These are phyloP conservation scores for Crocallis elinguaria DNA, from an alignment of 2,888 invertebrate species.

Conservation along the genomic window DNA sequence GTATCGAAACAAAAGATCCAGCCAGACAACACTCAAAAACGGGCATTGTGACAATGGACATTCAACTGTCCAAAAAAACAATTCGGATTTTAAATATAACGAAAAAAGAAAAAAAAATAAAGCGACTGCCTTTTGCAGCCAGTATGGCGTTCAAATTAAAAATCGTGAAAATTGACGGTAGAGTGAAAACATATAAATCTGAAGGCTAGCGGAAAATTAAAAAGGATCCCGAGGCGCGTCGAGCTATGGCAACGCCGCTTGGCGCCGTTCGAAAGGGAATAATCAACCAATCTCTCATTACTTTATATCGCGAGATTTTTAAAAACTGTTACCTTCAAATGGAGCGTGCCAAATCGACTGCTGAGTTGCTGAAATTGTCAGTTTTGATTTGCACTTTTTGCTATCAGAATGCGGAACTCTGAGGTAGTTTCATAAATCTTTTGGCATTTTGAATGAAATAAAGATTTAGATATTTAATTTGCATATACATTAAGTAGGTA, in stretches of 20 bases:
- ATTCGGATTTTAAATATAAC: constrained; percentile 32
- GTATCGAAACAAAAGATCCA: constrained; percentile 11
- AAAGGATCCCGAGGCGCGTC: constrained; percentile 71
- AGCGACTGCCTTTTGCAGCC: constrained; percentile 62
- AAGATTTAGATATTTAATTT: too few relatives aligned
- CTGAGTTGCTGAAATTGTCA: background rate
- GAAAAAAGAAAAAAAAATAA: constrained; percentile 52
- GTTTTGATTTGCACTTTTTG: background rate
- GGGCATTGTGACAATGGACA: constrained; percentile 27
- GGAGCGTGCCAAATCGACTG: constrained; percentile 7
- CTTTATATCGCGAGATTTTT: constrained; percentile 33
- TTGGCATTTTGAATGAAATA: too few relatives aligned
- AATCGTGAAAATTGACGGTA: constrained; percentile 76
- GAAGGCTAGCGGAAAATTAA: constrained; percentile 81
- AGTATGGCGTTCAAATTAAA: constrained; percentile 75
- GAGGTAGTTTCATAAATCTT: too few relatives aligned
- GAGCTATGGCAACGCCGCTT: constrained; percentile 45
- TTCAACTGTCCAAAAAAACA: constrained; percentile 34
- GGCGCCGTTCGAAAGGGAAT: constrained; percentile 50
- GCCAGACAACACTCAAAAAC: constrained; percentile 24
- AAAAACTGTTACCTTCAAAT: constrained; percentile 1
- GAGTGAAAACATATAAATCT: constrained; percentile 79
- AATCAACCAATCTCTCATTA: constrained; percentile 60
- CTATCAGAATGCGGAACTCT: background rate
- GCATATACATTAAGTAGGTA: too few relatives aligned